Evolutionary conservation across 2,797 vertebrate genomes (phyloP), one percentile per base, ranked within the genome.

Genomic region (Distichodus sexfasciatus): DNA sequence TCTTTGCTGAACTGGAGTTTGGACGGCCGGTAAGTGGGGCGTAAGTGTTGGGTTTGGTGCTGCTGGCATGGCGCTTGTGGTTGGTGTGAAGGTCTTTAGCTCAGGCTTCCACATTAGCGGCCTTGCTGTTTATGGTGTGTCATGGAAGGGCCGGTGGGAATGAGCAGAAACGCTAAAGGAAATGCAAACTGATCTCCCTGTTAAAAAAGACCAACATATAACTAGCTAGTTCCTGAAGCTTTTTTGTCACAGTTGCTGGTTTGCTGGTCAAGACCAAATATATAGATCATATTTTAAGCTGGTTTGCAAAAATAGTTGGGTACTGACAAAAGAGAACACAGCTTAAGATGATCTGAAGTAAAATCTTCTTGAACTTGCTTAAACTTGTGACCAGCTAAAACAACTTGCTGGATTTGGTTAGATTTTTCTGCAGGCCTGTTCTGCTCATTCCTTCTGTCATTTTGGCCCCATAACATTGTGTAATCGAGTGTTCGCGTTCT

Each of bases 1-100:
- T 95, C 91, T 95, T 95, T 94, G 92, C 94, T 90, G 92, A 95
- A 77, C 87, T 95, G 92, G 91, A 95, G 83, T 94, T 95, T 91
- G 94, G 93, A 89, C 85, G 87, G 55, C 93, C 90, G 93, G 94
- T 95, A 95, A 95, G 93, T 95, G 91, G 90, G 90, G 90, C 75
- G 38, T 54, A 70, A 36, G 55, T 69, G 51, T 64, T 66, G 75
- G 69, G 66, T 72, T 71, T 76, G 60, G 53, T 29, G 28, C 15
- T 69, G 21, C 17, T 75, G 40, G 74, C 68, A 78, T 74, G 74
- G 43, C 48, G 48, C 40, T 71, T 69, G 53, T 65, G 44, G 23
- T 63, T 70, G 74, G 41, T 71, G 69, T 74, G 79, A 64, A 40
- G 68, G 21, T 63, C 57, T 19, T 50, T 55, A 69, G 48, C 36